Percentiles rank a stretch among this genome's conserved stretches.
Evolutionary conservation across 2,797 vertebrate genomes (phyloP).

Genomic region (Tokudaia tokunoshimensis): DNA sequence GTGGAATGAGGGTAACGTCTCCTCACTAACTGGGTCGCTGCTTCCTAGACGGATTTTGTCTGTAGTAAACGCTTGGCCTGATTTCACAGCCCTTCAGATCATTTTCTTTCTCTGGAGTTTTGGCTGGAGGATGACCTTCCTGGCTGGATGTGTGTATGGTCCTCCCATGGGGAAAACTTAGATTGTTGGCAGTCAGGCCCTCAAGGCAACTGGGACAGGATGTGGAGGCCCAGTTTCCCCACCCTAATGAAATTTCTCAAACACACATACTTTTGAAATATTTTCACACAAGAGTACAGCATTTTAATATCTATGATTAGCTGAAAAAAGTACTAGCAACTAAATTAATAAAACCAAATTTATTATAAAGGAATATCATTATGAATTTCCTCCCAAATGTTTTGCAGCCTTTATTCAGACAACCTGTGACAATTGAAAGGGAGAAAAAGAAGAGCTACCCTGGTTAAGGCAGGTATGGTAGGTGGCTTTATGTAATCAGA

Average conservation of each 20-base stretch:
- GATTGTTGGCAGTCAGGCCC: constrained; percentile 63
- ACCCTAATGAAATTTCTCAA: constrained; percentile 66
- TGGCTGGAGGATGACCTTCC: constrained; percentile 74
- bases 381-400: background rate
- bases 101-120: constrained; percentile 70
- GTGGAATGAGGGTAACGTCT: constrained; percentile 70
- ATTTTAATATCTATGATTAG: constrained; percentile 61
- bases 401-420: constrained; percentile 59
- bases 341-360: constrained; percentile 56
- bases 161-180: constrained; percentile 51
- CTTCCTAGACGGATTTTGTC: constrained; percentile 71
- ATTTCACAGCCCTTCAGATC: constrained; percentile 53
- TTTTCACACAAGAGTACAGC: constrained; percentile 43
- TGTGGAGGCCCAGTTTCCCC: constrained; percentile 11
- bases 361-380: constrained; percentile 44
- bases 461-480: background rate
- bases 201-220: constrained; percentile 65
- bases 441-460: background rate
- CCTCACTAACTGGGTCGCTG: constrained; percentile 78
- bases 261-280: constrained; percentile 57
- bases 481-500: background rate
- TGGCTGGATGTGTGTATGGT: constrained; percentile 60
- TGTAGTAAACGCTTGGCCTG: constrained; percentile 70
- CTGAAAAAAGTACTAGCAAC: constrained; percentile 49
- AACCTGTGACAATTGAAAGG: constrained; percentile 53